Conservation (phyloP, 2,888 invertebrate species). For the Caenorhabditis sp. region DNA sequence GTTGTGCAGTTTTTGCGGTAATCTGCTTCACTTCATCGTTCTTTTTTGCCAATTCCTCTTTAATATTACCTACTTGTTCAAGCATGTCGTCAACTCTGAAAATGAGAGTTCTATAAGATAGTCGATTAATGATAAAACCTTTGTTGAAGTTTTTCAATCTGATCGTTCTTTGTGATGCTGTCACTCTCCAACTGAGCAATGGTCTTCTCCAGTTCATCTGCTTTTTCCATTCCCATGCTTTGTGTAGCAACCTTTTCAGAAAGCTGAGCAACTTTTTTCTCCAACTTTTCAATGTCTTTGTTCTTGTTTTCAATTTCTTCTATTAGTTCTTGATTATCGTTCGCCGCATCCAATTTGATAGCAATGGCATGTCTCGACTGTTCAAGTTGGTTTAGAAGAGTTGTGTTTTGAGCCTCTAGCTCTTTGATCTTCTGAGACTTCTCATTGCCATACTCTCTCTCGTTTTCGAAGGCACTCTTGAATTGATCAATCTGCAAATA, state of each 20-base stretch:
- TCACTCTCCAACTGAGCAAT: conserved; percentile 52
- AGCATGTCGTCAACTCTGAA: conserved; percentile 67
- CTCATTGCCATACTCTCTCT: conserved; percentile 51
- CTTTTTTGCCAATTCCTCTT: conserved; percentile 73
- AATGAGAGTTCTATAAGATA: neutral
- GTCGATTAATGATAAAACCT: conserved; percentile 36
- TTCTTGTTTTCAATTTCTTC: conserved; percentile 59
- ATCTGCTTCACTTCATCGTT: conserved; percentile 73
- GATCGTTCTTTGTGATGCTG: conserved; percentile 49
- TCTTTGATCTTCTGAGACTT: conserved; percentile 72
- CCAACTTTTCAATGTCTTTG: conserved; percentile 55
- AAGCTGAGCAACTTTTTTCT: conserved; percentile 34
- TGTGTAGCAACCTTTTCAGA: conserved; percentile 28
- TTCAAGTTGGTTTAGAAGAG: conserved; percentile 73
- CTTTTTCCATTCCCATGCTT: conserved; percentile 29
- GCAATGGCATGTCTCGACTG: conserved; percentile 14
- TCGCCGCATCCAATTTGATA: neutral
- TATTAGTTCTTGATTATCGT: conserved; percentile 48
- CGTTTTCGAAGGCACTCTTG: conserved; percentile 57
- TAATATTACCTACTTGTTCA: conserved; percentile 70
- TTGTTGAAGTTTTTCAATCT: conserved; percentile 65
- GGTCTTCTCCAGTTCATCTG: conserved; percentile 32
- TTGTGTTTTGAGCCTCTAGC: conserved; percentile 78
- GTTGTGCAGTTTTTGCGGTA: conserved; percentile 71
- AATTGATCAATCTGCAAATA: conserved; percentile 63